Percentiles rank a stretch among this genome's conserved stretches.
Evolutionary conservation across 2,797 vertebrate species (phyloP).

Genomic region (Momotus momota): DNA sequence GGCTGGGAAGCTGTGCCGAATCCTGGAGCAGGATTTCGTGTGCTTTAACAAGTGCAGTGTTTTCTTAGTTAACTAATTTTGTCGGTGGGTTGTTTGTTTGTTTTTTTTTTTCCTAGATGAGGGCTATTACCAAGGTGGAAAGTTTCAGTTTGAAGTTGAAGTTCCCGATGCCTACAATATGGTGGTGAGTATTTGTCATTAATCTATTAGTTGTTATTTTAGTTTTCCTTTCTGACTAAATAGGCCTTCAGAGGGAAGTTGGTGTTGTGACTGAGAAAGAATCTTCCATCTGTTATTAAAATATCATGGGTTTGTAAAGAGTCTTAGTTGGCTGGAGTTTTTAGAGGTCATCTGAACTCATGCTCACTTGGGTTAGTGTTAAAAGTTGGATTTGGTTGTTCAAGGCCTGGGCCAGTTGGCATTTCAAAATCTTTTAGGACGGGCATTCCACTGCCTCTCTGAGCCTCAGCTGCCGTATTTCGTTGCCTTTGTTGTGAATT

Average conservation of each 20-base stretch:
- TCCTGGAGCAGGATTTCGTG: not conserved
- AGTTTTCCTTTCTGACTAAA: not conserved
- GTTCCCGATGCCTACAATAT: conserved; percentile 99
- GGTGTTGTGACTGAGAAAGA: not conserved
- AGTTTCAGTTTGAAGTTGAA: conserved; percentile 90
- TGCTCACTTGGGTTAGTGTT: not conserved
- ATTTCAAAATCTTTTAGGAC: not conserved
- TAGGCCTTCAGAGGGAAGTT: not conserved
- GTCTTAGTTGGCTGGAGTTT: not conserved
- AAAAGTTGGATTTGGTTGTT: not conserved
- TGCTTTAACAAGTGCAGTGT: not conserved
- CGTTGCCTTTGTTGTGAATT: not conserved
- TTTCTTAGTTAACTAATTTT: conserved; percentile 25
- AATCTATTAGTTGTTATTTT: not conserved
- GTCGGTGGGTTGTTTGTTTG: not conserved
- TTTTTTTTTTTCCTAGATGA: conserved; percentile 85
- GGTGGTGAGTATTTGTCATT: conserved; percentile 91
- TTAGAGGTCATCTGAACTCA: not conserved
- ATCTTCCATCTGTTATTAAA: not conserved
- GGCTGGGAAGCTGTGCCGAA: not conserved
- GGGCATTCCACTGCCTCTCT: not conserved
- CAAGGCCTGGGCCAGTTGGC: not conserved
- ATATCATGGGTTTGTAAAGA: not conserved
- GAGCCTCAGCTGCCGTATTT: not conserved
- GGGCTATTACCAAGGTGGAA: conserved; percentile 97